Percentiles rank a stretch among this genome's conserved stretches.
Evolutionary conservation across 2,888 invertebrate genomes (phyloP).

Genomic region (Cephus pygmeus): DNA sequence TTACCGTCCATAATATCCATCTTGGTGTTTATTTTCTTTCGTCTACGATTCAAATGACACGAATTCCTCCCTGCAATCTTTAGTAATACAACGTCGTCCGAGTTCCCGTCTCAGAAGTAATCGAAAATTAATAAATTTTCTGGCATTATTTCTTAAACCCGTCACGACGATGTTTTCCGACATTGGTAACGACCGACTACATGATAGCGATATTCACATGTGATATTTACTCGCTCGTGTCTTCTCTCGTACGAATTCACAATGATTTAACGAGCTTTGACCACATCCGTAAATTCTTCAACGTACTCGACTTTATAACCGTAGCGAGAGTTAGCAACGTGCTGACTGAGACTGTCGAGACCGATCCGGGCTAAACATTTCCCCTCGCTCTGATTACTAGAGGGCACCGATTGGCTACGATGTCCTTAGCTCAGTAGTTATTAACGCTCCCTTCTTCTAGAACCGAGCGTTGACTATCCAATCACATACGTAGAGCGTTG

Average conservation of each 20-base stretch:
- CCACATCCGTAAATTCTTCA: neutral
- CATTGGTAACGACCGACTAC: neutral
- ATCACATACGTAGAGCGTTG: neutral
- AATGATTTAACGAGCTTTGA: neutral
- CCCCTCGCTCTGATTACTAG: neutral
- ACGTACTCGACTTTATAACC: neutral
- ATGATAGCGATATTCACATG: neutral
- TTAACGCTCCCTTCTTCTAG: neutral
- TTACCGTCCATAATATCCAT: conserved; percentile 53
- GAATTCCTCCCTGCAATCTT: neutral
- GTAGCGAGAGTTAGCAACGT: neutral
- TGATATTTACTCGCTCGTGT: neutral
- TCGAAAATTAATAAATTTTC: conserved; percentile 17
- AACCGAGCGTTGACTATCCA: neutral
- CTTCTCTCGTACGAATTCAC: neutral
- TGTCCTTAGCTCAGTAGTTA: neutral
- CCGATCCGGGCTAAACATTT: neutral
- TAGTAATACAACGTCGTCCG: neutral
- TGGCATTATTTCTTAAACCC: neutral
- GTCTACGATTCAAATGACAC: neutral
- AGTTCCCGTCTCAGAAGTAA: conserved; percentile 23
- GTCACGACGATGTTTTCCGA: neutral
- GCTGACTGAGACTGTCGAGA: neutral
- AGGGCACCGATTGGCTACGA: neutral
- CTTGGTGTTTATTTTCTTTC: conserved; percentile 2